Evolutionary conservation across 2,888 invertebrate genomes (phyloP).

Genomic region (Parascotia fuliginaria): DNA sequence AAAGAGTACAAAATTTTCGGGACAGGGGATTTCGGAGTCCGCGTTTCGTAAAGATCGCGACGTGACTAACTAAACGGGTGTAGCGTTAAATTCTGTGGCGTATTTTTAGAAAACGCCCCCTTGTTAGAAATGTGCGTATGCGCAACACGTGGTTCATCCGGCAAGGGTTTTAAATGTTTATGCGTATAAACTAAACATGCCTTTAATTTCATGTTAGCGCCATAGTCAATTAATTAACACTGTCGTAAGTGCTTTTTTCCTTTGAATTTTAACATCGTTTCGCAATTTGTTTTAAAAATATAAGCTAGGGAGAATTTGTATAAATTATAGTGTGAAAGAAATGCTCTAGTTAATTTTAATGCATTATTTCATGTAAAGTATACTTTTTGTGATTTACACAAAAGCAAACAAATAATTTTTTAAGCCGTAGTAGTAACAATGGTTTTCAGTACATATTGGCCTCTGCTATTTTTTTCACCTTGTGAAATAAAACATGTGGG

Average conservation of each 20-base stretch:
- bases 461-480: background rate
- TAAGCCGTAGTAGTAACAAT: too few relatives aligned
- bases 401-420: background rate
- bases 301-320: too few relatives aligned
- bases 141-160: slow-evolving; percentile 73
- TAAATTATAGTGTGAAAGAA: too few relatives aligned
- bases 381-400: too few relatives aligned
- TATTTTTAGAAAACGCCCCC: slow-evolving; percentile 85
- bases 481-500: slow-evolving; percentile 3
- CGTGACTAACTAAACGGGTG: slow-evolving; percentile 66
- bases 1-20: slow-evolving; percentile 27
- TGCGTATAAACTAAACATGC: slow-evolving; percentile 33
- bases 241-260: background rate
- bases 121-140: slow-evolving; percentile 61
- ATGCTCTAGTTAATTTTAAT: too few relatives aligned
- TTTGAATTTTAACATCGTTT: background rate
- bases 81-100: slow-evolving; percentile 62
- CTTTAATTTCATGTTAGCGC: slow-evolving; percentile 20
- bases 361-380: too few relatives aligned
- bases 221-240: slow-evolving; percentile 5
- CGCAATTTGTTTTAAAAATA: background rate
- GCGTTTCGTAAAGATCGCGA: slow-evolving; percentile 57
- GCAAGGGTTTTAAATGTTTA: slow-evolving; percentile 61
- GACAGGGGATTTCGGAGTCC: slow-evolving; percentile 36
- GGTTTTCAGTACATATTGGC: too few relatives aligned